These are phyloP conservation scores for Rhyacophila evoluta DNA, from an alignment of 2,888 invertebrate genomes.

Conservation along the genomic window DNA sequence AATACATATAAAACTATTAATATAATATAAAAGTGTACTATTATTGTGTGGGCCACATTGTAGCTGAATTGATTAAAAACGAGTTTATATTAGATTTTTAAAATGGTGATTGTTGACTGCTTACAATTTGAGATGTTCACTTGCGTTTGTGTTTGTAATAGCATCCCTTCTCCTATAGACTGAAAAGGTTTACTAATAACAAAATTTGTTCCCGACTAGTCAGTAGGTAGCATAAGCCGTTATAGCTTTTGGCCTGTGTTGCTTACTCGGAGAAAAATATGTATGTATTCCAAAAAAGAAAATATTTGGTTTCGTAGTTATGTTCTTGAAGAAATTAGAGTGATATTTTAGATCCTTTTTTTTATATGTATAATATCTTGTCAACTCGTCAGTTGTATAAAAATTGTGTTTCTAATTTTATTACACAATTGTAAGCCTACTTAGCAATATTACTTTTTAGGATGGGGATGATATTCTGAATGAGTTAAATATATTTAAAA, in stretches of 20 bases:
- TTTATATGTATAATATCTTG: too few species aligned
- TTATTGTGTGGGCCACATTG: slow-evolving; percentile 17
- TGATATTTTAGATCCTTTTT: too few species aligned
- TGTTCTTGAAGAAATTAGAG: too few species aligned
- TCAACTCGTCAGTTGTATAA: too few species aligned
- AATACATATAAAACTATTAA: neutral
- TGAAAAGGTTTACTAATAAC: neutral
- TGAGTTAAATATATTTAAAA: neutral
- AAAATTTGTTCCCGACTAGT: neutral
- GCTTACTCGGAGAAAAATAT: too few species aligned
- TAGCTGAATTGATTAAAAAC: slow-evolving; percentile 12
- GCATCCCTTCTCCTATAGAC: neutral
- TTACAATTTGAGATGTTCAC: slow-evolving; percentile 2
- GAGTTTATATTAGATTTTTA: neutral
- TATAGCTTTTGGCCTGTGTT: too few species aligned
- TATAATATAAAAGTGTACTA: neutral
- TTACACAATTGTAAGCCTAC: too few species aligned
- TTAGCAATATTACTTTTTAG: too few species aligned
- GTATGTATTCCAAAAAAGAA: too few species aligned
- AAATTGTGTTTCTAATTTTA: too few species aligned
- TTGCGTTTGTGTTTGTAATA: neutral
- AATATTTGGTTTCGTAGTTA: too few species aligned
- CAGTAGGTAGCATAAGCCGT: too few species aligned
- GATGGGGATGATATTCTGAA: neutral
- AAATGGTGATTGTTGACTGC: neutral